Evolutionary conservation across 2,113 vertebrate species (phyloP), one percentile per base, ranked within the genome.

Genomic region (Hymenochirus boettgeri): DNA sequence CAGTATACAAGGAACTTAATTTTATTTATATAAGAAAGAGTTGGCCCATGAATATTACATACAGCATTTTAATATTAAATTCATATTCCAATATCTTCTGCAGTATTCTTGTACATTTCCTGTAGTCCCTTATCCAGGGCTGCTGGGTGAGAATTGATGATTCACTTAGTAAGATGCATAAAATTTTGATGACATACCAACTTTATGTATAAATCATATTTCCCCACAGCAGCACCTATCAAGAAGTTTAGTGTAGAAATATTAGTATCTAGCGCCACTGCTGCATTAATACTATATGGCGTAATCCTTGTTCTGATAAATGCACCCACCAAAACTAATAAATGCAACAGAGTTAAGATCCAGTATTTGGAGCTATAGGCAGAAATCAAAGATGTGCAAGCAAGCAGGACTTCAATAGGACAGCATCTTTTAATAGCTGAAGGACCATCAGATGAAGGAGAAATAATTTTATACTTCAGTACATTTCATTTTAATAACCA

Each of bases 81-180:
- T 5, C n/a, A 57, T 24, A 33, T 11, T 17, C 11, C n/a, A 12
- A 47, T 23, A 63, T 29, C 25, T 54, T n/a, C 25, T 29, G 62
- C 12, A 8, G 45, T 54, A 46, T 65, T 51, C 42, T 31, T 22
- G 33, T 35, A 7, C 5, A 45, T 26, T 33, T 51, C 63, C 26
- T 57, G 27, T 26, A 51, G 54, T 47, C 35, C 33, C 10, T 51
- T 48, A 27, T 31, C 21, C 55, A 25, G 11, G 29, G 29, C 27
- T 48, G 17, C 21, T 21, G 57, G 21, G 17, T 17, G 12, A 50
- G 18, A 42, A 65, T 65, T 65, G 53, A 65, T 65, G 53, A 65
- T 65, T 65, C 62, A 65, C 62, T 65, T 65, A 64, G 35, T 56
- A 56, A 64, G 29, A 48, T 57, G 27, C 62, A 65, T 65, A 57